Evolutionary conservation across 2,797 vertebrate species (phyloP).

Genomic region (Ctenopoma kingsleyae): DNA sequence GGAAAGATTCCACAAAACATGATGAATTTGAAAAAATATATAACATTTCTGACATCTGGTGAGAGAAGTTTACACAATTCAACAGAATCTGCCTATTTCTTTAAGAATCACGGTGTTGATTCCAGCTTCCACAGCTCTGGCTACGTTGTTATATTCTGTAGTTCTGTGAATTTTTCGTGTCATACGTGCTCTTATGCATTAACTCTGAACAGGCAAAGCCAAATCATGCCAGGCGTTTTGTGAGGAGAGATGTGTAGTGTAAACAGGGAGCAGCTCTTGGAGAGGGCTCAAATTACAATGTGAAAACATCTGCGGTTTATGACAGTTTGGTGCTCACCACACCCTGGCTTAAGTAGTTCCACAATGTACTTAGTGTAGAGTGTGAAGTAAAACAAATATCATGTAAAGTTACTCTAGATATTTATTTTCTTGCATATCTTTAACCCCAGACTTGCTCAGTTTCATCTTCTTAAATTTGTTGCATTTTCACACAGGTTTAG

Average conservation of each 20-base stretch:
- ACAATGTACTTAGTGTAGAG: constrained; percentile 24
- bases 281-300: constrained; percentile 40
- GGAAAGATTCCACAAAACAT: constrained; percentile 20
- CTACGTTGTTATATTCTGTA: not conserved
- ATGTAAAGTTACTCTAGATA: not conserved
- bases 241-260: constrained; percentile 15
- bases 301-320: constrained; percentile 54
- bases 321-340: constrained; percentile 36
- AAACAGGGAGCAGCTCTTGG: constrained; percentile 39
- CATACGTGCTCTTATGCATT: not conserved
- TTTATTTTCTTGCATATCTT: not conserved
- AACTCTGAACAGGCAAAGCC: not conserved
- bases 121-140: not conserved
- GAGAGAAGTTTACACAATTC: constrained; percentile 10
- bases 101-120: not conserved
- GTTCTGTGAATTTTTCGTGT: not conserved
- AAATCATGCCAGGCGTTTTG: constrained; percentile 6
- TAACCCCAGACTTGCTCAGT: not conserved
- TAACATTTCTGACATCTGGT: not conserved
- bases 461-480: not conserved
- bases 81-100: not conserved
- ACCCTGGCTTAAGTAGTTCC: constrained; percentile 20
- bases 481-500: not conserved
- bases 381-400: not conserved
- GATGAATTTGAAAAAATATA: not conserved